Conservation (phyloP, 2,888 invertebrate genomes). For the Lymantria dispar region DNA sequence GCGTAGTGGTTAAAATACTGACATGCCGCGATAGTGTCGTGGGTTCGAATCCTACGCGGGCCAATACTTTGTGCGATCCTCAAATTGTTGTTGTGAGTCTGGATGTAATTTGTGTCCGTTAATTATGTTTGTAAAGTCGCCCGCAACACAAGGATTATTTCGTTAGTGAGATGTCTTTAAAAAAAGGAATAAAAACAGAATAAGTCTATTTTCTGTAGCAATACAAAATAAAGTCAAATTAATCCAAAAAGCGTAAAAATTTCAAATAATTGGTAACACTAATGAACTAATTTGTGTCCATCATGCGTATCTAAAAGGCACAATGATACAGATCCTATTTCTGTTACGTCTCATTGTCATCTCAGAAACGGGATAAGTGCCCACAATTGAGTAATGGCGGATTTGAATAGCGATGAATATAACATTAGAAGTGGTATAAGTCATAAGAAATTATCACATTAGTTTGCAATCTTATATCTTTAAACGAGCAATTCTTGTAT, state of each 20-base stretch:
- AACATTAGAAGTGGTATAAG: conserved; percentile 43
- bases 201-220: too few species aligned
- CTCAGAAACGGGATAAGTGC: conserved; percentile 61
- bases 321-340: conserved; percentile 42
- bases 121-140: too few species aligned
- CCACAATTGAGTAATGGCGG: conserved; percentile 75
- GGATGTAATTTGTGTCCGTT: too few species aligned
- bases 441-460: conserved; percentile 10
- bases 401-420: conserved; percentile 63
- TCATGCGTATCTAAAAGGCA: conserved; percentile 12
- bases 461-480: neutral
- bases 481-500: too few species aligned
- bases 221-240: neutral
- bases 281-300: conserved; percentile 18
- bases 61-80: too few species aligned
- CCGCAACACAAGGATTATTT: too few species aligned
- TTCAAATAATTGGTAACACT: neutral
- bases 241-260: neutral
- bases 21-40: too few species aligned
- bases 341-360: conserved; percentile 57
- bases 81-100: too few species aligned
- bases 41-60: too few species aligned
- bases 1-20: too few species aligned
- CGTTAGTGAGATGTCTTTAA: too few species aligned
- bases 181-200: too few species aligned